Conservation (phyloP, 2,888 invertebrate genomes). For the Slavum lentiscoides region DNA sequence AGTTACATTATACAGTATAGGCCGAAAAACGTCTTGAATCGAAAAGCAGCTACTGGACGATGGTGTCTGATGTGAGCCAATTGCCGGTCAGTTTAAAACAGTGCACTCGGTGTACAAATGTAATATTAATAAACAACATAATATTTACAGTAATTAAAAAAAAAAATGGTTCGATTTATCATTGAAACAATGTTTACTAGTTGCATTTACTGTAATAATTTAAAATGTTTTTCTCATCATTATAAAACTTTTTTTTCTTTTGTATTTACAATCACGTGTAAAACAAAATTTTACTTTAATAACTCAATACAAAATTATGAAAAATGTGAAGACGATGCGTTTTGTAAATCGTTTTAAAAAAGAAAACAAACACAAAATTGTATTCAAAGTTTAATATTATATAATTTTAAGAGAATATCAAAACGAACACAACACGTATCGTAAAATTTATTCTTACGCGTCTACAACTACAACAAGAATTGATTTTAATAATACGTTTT, state of each 20-base stretch:
- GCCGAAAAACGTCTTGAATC: too few species aligned
- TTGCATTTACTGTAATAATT: too few species aligned
- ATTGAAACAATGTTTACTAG: too few species aligned
- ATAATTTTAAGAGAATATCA: not conserved
- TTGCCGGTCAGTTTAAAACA: too few species aligned
- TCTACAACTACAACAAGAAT: not conserved
- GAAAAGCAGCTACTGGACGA: too few species aligned
- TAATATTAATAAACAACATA: too few species aligned
- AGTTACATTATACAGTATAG: too few species aligned
- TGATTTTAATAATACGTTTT: constrained; percentile 3
- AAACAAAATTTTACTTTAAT: not conserved
- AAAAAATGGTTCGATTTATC: too few species aligned
- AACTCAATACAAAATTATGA: not conserved
- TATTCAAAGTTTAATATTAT: constrained; percentile 5
- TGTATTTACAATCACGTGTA: not conserved
- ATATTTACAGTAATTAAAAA: too few species aligned
- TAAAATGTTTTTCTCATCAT: too few species aligned
- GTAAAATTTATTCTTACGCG: not conserved
- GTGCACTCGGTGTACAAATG: too few species aligned
- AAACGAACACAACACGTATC: not conserved
- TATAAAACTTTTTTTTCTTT: not conserved
- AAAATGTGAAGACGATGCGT: not conserved
- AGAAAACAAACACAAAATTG: not conserved
- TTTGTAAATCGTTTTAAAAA: not conserved
- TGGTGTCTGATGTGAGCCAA: too few species aligned